Base-by-base conservation (phyloP, 2,888 invertebrate species). In the Uropetala carovei region DNA sequence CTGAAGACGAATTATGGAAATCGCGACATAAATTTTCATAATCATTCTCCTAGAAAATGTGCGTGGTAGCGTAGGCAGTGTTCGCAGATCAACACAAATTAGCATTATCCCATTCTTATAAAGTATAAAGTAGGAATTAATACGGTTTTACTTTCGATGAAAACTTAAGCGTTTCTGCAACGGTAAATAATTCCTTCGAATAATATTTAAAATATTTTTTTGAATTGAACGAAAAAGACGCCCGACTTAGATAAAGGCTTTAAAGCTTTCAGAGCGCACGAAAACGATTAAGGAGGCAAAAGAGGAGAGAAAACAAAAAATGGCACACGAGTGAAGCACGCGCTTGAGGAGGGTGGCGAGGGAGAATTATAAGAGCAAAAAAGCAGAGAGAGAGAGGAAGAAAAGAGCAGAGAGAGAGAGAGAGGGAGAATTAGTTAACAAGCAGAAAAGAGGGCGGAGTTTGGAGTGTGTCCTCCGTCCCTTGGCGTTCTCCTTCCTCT, bases 381-480 rank as follows among this genome's bases (percentile, higher is more conserved):
- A n/a, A n/a, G n/a, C n/a, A n/a, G 83, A 57, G 18, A 18, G 2
- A 83, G 10, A 13, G 83, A 14, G 43, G 14, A 8, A 30, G 83
- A 56, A 56, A 57, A 18, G 18, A 43, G 11, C 9, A 30, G 60
- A 86, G 60, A 86, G 16, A 14, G 75, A 22, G 75, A 75, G 22
- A 75, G 22, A 27, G 27, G 27, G 75, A 27, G 75, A 75, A 75
- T 75, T 75, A 13, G 75, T 68, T 68, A 68, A 68, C 68, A 68
- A 68, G 68, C 64, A 64, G 64, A 64, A 64, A 27, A 27, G 75
- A 75, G 75, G 75, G 75, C 27, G 75, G 75, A 75, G 75, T 75
- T 68, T 68, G n/a, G 22, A 68, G 68, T 16, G 68, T 16, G 68
- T 68, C n/a, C 68, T 68, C n/a, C 68, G 68, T 68, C 64, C n/a